Conservation (phyloP, 2,888 invertebrate species). For the Dynastes grantii region DNA sequence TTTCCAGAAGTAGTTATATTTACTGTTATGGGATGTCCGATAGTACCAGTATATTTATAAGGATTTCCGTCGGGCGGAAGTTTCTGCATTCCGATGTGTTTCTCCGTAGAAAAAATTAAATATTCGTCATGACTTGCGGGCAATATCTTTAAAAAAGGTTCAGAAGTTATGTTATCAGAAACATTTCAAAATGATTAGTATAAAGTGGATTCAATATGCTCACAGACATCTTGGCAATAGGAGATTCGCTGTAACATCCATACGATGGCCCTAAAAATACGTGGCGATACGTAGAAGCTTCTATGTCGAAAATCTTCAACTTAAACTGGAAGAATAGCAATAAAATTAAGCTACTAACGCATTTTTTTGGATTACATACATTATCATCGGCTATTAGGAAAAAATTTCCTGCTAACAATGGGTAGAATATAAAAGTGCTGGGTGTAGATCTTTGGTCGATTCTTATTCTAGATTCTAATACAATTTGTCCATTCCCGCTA, state of each 20-base stretch:
- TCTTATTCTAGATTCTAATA: conserved; percentile 68
- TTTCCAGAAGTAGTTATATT: conserved; percentile 22
- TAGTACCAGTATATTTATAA: conserved; percentile 76
- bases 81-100: conserved; percentile 79
- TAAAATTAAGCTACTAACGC: neutral
- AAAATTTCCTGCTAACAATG: conserved; percentile 61
- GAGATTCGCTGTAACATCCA: conserved; percentile 68
- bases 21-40: conserved; percentile 80
- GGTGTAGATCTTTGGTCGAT: conserved; percentile 79
- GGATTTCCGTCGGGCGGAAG: conserved; percentile 85
- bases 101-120: conserved; percentile 77
- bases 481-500: conserved; percentile 46
- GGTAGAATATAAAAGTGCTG: conserved; percentile 72
- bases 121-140: conserved; percentile 69
- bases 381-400: conserved; percentile 78
- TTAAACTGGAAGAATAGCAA: conserved; percentile 74
- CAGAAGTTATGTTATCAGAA: neutral
- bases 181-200: neutral
- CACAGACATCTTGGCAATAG: conserved; percentile 48
- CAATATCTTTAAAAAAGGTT: conserved; percentile 65
- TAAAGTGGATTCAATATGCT: neutral
- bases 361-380: conserved; percentile 65
- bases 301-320: conserved; percentile 78
- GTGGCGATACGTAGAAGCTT: conserved; percentile 78
- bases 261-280: conserved; percentile 81